A percentile compares a stretch with the other conserved stretches of the same genome.
Evolutionary conservation across 2,113 vertebrate genomes (phyloP).

Genomic region (Cavia aperea): DNA sequence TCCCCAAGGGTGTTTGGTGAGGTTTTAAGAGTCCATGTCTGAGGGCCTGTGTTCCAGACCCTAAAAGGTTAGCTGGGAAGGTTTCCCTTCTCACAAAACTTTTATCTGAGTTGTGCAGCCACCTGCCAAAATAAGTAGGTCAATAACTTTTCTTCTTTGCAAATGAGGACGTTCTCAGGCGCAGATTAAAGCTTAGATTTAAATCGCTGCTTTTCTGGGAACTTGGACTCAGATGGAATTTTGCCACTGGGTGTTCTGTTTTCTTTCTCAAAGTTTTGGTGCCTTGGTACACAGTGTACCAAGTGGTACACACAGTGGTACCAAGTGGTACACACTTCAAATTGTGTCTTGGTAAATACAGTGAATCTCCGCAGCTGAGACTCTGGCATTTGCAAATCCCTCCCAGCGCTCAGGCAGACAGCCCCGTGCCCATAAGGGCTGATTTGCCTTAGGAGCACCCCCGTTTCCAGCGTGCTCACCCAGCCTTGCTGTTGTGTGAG

Average conservation of each 20-base stretch:
- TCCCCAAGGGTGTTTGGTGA: not conserved
- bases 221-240: not conserved
- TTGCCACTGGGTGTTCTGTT: not conserved
- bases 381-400: not conserved
- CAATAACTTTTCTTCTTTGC: not conserved
- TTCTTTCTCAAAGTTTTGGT: slow-evolving; percentile 1
- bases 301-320: too few relatives aligned
- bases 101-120: not conserved
- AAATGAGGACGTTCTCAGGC: not conserved
- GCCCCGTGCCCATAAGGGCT: not conserved
- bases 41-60: not conserved
- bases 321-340: not conserved
- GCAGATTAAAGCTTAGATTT: slow-evolving; percentile 23
- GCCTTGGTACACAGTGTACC: not conserved
- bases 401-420: not conserved
- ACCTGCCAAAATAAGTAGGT: slow-evolving; percentile 1
- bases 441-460: not conserved
- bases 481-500: not conserved
- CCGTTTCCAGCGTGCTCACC: not conserved
- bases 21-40: not conserved
- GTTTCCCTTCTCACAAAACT: not conserved
- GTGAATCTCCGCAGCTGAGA: slow-evolving; percentile 18
- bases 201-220: slow-evolving; percentile 8
- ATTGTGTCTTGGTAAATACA: not conserved
- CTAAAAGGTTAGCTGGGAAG: not conserved